phyloP scores from a whole-genome alignment of 1,140 invertebrate species.

The Drosophila guanche region DNA sequence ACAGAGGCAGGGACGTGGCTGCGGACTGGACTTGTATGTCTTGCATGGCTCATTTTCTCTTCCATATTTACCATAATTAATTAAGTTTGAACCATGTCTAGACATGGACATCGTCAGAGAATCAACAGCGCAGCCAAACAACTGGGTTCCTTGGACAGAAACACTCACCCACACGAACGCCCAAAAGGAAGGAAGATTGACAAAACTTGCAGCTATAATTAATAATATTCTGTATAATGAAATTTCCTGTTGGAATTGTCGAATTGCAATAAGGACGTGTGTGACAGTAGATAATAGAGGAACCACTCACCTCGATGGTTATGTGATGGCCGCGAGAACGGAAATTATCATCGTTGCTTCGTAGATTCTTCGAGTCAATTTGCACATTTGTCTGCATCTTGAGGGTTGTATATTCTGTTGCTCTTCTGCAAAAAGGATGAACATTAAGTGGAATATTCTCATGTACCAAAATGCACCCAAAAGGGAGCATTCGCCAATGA shows the following conservation, averaged over 20 bases:
- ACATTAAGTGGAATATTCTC: conserved; percentile 53
- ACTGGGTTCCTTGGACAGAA: conserved; percentile 49
- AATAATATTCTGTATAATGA: conserved; percentile 52
- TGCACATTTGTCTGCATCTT: conserved; percentile 88
- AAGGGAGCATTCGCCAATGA: conserved; percentile 16
- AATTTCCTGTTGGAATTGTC: conserved; percentile 16
- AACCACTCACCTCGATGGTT: conserved; percentile 78
- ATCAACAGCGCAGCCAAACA: conserved; percentile 32
- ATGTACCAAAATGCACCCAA: conserved; percentile 39
- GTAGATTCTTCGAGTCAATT: conserved; percentile 87
- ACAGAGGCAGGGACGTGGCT: too few species aligned
- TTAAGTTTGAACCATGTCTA: conserved; percentile 38
- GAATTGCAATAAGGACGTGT: conserved; percentile 6
- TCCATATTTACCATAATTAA: conserved; percentile 43
- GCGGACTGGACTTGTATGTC: too few species aligned
- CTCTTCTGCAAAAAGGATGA: conserved; percentile 15
- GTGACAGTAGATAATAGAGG: conserved; percentile 14
- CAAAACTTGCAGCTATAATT: conserved; percentile 57
- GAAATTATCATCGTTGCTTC: conserved; percentile 84
- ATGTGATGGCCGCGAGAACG: conserved; percentile 85
- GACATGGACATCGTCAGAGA: conserved; percentile 19
- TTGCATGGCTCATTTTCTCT: background rate
- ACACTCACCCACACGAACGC: background rate
- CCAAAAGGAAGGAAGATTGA: background rate
- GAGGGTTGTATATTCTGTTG: conserved; percentile 6